These are phyloP conservation scores for Sinopyrophorus schimmeli DNA, from an alignment of 2,888 invertebrate genomes.

Conservation along the genomic window DNA sequence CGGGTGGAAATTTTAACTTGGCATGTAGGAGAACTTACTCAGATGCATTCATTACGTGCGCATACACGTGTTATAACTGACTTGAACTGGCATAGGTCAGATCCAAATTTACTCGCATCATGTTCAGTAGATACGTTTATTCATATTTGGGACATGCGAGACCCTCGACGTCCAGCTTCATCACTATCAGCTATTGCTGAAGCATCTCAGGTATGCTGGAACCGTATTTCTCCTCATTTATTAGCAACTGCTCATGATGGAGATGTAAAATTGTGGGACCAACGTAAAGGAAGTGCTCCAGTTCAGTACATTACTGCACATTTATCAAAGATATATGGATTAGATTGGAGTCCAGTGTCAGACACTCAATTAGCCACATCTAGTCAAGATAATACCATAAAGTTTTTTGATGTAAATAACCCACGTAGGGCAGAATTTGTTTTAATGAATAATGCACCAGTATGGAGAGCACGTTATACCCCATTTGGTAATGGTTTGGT, in stretches of 20 bases:
- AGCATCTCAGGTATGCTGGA: slow-evolving; percentile 94
- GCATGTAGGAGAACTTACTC: slow-evolving; percentile 71
- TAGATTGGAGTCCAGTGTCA: slow-evolving; percentile 90
- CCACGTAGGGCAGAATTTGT: slow-evolving; percentile 82
- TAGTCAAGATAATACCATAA: slow-evolving; percentile 94
- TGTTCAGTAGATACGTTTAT: slow-evolving; percentile 94
- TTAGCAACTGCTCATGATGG: slow-evolving; percentile 95
- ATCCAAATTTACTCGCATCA: slow-evolving; percentile 77
- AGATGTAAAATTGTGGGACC: slow-evolving; percentile 95
- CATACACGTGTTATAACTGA: slow-evolving; percentile 88
- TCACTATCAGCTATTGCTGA: slow-evolving; percentile 90
- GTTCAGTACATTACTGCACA: slow-evolving; percentile 94
- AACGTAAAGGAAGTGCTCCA: slow-evolving; percentile 82
- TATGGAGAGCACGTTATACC: slow-evolving; percentile 84
- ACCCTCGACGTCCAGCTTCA: slow-evolving; percentile 78
- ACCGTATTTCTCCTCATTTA: slow-evolving; percentile 78
- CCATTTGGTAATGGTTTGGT: slow-evolving; percentile 92
- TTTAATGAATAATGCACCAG: slow-evolving; percentile 81
- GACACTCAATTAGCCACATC: slow-evolving; percentile 88
- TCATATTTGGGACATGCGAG: slow-evolving; percentile 91
- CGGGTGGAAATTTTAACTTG: slow-evolving; percentile 84
- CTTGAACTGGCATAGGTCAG: slow-evolving; percentile 86
- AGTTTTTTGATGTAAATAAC: slow-evolving; percentile 90
- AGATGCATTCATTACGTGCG: slow-evolving; percentile 72
- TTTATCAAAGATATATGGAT: slow-evolving; percentile 84